Evolutionary conservation across 2,113 vertebrate species (phyloP).

Genomic region (Boleophthalmus pectinirostris): DNA sequence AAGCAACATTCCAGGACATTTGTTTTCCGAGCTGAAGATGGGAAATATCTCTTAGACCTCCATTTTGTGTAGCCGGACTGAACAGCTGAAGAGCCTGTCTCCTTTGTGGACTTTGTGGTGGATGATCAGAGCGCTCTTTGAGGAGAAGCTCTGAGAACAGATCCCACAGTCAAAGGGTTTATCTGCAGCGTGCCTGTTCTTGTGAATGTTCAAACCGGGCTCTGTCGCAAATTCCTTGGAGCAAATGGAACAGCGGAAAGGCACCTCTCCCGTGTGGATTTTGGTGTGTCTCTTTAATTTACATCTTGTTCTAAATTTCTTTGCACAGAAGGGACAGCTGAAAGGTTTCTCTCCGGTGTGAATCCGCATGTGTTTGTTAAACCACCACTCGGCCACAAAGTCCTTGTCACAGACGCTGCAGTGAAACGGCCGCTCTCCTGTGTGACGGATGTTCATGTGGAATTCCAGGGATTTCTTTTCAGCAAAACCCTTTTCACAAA

Average conservation of each 20-base stretch:
- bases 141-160: not conserved
- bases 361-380: not conserved
- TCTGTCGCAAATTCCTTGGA: not conserved
- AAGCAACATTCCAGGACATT: too few relatives aligned
- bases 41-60: not conserved
- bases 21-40: too few relatives aligned
- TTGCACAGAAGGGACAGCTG: not conserved
- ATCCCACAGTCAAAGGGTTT: not conserved
- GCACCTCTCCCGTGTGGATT: not conserved
- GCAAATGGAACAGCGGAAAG: not conserved
- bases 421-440: not conserved
- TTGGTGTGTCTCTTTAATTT: not conserved
- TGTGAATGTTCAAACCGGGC: not conserved
- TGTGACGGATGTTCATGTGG: not conserved
- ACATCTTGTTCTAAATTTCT: not conserved
- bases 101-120: not conserved
- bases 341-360: not conserved
- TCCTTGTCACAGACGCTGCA: not conserved
- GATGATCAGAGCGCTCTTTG: not conserved
- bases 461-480: not conserved
- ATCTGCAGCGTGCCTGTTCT: not conserved
- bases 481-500: not conserved
- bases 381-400: slow-evolving; percentile 3
- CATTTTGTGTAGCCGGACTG: not conserved
- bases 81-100: not conserved